These are phyloP conservation scores for Pycnonotus jocosus DNA, from an alignment of 2,113 vertebrate species.

Conservation along the genomic window DNA sequence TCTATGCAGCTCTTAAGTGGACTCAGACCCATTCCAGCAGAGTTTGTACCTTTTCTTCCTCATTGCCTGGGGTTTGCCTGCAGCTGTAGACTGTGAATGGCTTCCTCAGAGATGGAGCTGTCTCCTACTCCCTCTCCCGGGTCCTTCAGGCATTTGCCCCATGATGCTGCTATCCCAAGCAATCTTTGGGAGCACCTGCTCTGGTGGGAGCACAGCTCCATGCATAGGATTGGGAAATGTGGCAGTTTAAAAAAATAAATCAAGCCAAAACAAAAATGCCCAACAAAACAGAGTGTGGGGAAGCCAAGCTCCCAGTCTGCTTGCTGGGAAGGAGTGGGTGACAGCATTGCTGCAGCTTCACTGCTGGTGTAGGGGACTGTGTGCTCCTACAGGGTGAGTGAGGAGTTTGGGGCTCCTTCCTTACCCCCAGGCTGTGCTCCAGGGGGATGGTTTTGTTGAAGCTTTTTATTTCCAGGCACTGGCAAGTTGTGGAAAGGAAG, in stretches of 20 bases:
- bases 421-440: neutral
- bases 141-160: neutral
- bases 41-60: neutral
- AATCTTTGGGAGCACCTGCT: neutral
- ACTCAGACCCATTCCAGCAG: neutral
- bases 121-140: conserved; percentile 12
- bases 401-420: neutral
- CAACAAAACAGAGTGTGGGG: neutral
- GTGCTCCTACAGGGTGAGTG: neutral
- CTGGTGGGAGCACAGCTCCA: neutral
- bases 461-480: neutral
- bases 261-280: neutral
- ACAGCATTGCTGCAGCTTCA: neutral
- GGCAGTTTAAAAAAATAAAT: neutral
- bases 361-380: neutral
- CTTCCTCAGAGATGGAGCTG: neutral
- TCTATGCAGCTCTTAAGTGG: neutral
- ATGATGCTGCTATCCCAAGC: neutral
- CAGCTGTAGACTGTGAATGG: neutral
- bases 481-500: neutral
- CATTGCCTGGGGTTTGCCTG: neutral
- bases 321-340: neutral
- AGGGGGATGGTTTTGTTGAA: neutral
- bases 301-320: neutral
- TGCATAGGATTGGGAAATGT: neutral